Conservation (phyloP, 1,140 invertebrate genomes). For the Drosophila takahashii region DNA sequence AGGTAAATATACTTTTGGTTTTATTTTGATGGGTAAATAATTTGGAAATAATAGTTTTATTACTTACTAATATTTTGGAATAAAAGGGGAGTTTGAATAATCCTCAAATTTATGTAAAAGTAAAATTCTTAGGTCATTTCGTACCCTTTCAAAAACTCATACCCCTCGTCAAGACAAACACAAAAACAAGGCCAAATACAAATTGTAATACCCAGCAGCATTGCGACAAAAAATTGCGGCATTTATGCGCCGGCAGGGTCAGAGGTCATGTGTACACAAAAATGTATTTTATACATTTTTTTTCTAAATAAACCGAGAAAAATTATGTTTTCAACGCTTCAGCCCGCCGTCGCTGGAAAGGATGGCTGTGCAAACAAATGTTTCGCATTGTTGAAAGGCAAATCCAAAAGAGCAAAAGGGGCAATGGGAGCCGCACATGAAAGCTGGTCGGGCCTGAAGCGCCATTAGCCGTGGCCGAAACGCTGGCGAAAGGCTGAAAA, state of each 20-base stretch:
- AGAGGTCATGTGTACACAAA: slow-evolving; percentile 21
- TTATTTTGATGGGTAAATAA: not conserved
- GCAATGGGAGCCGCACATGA: slow-evolving; percentile 33
- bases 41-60: not conserved
- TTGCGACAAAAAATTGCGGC: slow-evolving; percentile 47
- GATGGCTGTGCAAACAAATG: slow-evolving; percentile 71
- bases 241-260: slow-evolving; percentile 22
- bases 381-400: slow-evolving; percentile 73
- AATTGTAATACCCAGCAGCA: slow-evolving; percentile 64
- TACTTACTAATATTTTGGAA: not conserved
- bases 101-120: too few species aligned
- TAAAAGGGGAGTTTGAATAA: not conserved
- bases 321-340: slow-evolving; percentile 62
- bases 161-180: slow-evolving; percentile 2
- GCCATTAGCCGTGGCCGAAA: slow-evolving; percentile 65
- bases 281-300: slow-evolving; percentile 13
- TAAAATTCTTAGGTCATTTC: not conserved
- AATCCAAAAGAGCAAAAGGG: slow-evolving; percentile 41
- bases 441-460: slow-evolving; percentile 65
- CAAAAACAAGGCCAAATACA: slow-evolving; percentile 30
- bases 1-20: not conserved
- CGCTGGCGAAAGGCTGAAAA: slow-evolving; percentile 24
- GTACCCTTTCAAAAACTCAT: not conserved
- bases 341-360: slow-evolving; percentile 18
- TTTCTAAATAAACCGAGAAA: slow-evolving; percentile 54